Evolutionary conservation across 2,113 vertebrate species (phyloP).

Genomic region (Saimiri boliviensis): DNA sequence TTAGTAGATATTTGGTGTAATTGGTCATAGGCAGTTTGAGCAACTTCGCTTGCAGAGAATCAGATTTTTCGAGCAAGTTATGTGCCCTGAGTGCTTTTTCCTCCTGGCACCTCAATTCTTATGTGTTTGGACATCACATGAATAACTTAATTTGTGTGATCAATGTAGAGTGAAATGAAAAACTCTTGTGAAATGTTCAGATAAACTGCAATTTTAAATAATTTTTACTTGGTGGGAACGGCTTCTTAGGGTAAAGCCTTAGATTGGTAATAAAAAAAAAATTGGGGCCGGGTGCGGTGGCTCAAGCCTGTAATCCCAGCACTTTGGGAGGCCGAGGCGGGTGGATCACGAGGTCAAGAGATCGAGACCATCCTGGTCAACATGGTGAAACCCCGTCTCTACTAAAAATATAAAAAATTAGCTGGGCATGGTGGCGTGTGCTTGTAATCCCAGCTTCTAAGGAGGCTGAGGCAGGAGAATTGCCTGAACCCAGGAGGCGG

Average conservation of each 20-base stretch:
- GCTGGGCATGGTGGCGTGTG: too few species aligned
- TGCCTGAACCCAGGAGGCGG: too few species aligned
- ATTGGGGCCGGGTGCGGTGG: too few species aligned
- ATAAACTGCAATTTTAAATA: slow-evolving; percentile 2
- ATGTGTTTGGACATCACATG: not conserved
- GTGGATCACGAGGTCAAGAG: too few species aligned
- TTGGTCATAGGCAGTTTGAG: not conserved
- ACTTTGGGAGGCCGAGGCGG: too few species aligned
- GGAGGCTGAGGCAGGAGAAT: too few species aligned
- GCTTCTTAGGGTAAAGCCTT: not conserved
- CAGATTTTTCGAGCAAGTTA: not conserved
- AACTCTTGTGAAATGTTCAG: not conserved
- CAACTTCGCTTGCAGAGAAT: not conserved
- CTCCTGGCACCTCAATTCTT: not conserved
- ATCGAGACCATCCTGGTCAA: too few species aligned
- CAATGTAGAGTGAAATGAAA: slow-evolving; percentile 12
- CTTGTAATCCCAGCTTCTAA: too few species aligned
- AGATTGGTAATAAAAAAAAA: not conserved
- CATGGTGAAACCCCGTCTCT: too few species aligned
- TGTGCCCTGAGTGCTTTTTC: not conserved
- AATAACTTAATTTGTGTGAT: not conserved
- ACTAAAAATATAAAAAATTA: too few species aligned
- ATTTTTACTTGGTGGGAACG: not conserved
- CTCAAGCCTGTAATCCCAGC: too few species aligned
- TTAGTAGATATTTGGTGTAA: not conserved